phyloP scores from a whole-genome alignment of 2,888 invertebrate species.

The Masnerella sp. region DNA sequence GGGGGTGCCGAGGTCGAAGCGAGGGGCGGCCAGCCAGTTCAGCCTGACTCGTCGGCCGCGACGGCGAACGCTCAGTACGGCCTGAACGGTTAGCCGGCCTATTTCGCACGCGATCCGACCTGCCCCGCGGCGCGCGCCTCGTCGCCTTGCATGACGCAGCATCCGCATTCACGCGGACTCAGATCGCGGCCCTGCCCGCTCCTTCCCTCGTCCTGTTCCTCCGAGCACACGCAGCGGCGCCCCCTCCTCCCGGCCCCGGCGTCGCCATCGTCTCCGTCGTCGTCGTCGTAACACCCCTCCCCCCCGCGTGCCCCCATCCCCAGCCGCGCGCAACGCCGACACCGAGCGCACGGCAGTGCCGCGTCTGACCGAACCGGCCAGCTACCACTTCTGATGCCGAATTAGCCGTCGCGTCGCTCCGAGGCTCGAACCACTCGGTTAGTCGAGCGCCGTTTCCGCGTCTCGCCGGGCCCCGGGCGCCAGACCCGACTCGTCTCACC shows the following conservation, averaged over 20 bases:
- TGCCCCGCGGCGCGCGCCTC: slow-evolving; percentile 8
- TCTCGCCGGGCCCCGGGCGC: not conserved
- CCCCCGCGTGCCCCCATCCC: slow-evolving; percentile 8
- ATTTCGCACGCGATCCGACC: slow-evolving; percentile 66
- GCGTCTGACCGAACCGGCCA: slow-evolving; percentile 55
- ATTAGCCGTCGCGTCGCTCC: slow-evolving; percentile 44
- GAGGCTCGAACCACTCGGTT: slow-evolving; percentile 34
- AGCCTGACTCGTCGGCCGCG: slow-evolving; percentile 65
- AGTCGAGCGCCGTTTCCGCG: slow-evolving; percentile 24
- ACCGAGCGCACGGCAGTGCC: slow-evolving; percentile 35
- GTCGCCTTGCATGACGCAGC: slow-evolving; percentile 50
- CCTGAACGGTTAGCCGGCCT: slow-evolving; percentile 77
- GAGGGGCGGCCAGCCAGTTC: slow-evolving; percentile 65
- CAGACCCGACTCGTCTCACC: not conserved
- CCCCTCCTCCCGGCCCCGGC: slow-evolving; percentile 22
- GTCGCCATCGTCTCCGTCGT: slow-evolving; percentile 16
- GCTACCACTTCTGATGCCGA: slow-evolving; percentile 55
- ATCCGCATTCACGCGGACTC: slow-evolving; percentile 52
- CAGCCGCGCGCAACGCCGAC: slow-evolving; percentile 23
- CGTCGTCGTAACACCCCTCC: slow-evolving; percentile 15
- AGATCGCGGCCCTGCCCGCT: slow-evolving; percentile 38
- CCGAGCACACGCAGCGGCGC: slow-evolving; percentile 15
- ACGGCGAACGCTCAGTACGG: slow-evolving; percentile 74
- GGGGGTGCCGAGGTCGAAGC: slow-evolving; percentile 62
- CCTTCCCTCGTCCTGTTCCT: slow-evolving; percentile 38